Evolutionary conservation across 1,140 invertebrate genomes (phyloP).

Genomic region (Oncopodura yosiiana): DNA sequence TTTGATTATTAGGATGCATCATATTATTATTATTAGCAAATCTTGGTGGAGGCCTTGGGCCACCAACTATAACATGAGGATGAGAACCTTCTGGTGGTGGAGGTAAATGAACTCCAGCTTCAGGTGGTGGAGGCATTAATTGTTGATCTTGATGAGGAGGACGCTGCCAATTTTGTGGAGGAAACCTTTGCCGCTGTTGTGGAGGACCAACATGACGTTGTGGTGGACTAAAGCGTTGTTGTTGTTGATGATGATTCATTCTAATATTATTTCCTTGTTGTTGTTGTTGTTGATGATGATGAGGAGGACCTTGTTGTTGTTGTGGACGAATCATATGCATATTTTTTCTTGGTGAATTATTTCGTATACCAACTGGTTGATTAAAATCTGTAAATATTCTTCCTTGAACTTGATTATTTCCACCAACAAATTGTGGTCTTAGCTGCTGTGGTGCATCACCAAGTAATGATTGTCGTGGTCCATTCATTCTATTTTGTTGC

Average conservation of each 20-base stretch:
- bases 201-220: neutral
- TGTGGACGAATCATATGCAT: neutral
- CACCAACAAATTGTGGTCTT: neutral
- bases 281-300: constrained; percentile 37
- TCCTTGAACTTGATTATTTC: neutral
- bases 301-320: constrained; percentile 29
- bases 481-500: neutral
- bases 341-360: neutral
- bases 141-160: neutral
- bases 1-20: neutral
- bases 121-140: too few species aligned
- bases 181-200: neutral
- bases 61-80: too few species aligned
- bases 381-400: constrained; percentile 22
- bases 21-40: too few species aligned
- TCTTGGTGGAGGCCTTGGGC: too few species aligned
- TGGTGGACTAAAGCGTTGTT: constrained; percentile 1
- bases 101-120: neutral
- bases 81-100: neutral
- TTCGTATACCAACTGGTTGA: constrained; percentile 5
- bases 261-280: neutral
- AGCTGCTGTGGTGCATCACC: neutral
- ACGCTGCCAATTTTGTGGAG: neutral
- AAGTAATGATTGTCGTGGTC: neutral
- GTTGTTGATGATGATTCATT: neutral